Evolutionary conservation across 2,888 invertebrate genomes (phyloP), one percentile per base, ranked within the genome.

Genomic region (Cryptocephalus primarius): DNA sequence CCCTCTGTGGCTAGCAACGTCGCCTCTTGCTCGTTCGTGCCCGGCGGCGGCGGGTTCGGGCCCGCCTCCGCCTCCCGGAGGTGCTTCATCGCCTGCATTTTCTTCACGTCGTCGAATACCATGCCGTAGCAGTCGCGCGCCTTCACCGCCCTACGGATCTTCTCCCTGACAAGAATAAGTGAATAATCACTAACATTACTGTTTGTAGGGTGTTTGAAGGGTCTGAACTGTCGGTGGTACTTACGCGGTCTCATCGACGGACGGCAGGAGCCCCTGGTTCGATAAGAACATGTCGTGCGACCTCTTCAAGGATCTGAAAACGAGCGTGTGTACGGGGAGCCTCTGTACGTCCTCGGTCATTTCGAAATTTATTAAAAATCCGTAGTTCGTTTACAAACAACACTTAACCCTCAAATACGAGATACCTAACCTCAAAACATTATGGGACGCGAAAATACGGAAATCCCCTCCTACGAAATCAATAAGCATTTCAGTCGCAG

Each of bases 201-300:
- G 11, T 34, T 13, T 38, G 4, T 8, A 9, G 4, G 8, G 4
- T 6, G 12, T 36, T 11, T 36, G 12, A 36, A 36, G 36, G 36
- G 6, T 6, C 36, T 32, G 8, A 4, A 41, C 22, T 54, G 38
- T 6, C 33, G 9, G 41, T 36, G 42, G 32, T 56, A 75, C 83
- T 79, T 76, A 91, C 89, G 90, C 82, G 66, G 78, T 79, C 45
- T 88, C 85, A 68, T 95, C 92, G 39, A 85, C 77, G 43, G 88
- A 82, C 4, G 95, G 93, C 45, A 93, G 72, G 51, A 80, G 72
- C 22, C 88, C 85, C 66, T 95, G 93, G 67, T 95, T 93, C 10
- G 88, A 82, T 41, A 95, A 74, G 69, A 97, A 99, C 86, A 96
- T 88, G 70, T 99, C 99, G 68, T 97, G 96, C 1, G 95, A 93